phyloP scores from a whole-genome alignment of 1,140 invertebrate species.

The Platyscapa corneri region DNA sequence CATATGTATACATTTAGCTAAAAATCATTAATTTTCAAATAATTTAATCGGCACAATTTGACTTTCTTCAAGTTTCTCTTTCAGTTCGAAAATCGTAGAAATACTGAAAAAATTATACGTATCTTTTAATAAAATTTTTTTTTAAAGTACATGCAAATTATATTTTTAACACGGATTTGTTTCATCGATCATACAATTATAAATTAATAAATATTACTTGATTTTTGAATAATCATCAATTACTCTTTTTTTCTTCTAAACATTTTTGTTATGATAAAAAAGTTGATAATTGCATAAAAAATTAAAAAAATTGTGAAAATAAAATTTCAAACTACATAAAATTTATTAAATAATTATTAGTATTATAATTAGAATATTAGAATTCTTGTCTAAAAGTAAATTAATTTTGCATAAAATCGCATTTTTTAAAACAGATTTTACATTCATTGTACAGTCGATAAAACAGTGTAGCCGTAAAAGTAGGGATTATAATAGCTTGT shows the following conservation, averaged over 20 bases:
- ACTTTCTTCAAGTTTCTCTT: constrained; percentile 69
- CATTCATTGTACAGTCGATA: not conserved
- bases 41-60: constrained; percentile 66
- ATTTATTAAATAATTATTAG: no score
- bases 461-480: not conserved
- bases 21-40: constrained; percentile 54
- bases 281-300: no score
- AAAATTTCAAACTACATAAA: no score
- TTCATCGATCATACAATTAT: not conserved
- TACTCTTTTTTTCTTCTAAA: no score
- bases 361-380: no score
- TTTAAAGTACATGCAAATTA: not conserved
- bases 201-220: not conserved
- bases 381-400: no score
- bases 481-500: no score
- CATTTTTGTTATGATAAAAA: no score
- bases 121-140: not conserved
- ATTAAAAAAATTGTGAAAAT: no score
- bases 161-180: not conserved
- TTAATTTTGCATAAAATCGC: no score
- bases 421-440: no score
- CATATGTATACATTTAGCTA: constrained; percentile 59
- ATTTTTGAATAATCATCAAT: not conserved
- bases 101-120: constrained; percentile 64
- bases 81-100: constrained; percentile 73